Evolutionary conservation across 92 coral and sea anemone species (phyloP).

Genomic region (Palythoa heliodiscus): DNA sequence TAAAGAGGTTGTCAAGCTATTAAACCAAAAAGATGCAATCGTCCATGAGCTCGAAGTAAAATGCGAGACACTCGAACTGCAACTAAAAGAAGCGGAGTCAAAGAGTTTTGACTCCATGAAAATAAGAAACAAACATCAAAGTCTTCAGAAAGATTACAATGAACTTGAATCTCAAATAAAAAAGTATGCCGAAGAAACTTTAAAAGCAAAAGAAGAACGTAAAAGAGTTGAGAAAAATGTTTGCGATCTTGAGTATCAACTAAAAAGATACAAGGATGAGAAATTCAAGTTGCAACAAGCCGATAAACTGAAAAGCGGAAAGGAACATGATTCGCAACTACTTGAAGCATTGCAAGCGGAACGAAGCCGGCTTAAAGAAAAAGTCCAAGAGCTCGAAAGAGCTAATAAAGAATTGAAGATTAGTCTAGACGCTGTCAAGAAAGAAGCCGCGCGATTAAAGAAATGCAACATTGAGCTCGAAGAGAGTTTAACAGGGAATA

Average conservation of each 20-base stretch:
- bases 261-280: neutral
- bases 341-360: conserved; percentile 16
- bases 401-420: conserved; percentile 18
- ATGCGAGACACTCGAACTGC: conserved; percentile 23
- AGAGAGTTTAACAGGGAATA: neutral
- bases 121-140: conserved; percentile 1
- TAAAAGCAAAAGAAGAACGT: conserved; percentile 48
- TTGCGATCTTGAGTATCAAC: neutral
- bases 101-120: neutral
- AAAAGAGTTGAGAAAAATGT: conserved; percentile 19
- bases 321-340: neutral
- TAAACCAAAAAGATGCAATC: conserved; percentile 29
- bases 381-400: conserved; percentile 29
- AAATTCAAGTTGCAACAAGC: neutral
- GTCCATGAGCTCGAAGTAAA: conserved; percentile 28
- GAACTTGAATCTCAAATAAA: conserved; percentile 4
- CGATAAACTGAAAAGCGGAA: neutral
- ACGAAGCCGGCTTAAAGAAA: conserved; percentile 31
- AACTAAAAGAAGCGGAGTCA: conserved; percentile 13
- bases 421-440: conserved; percentile 26
- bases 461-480: conserved; percentile 19
- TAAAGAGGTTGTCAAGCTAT: conserved; percentile 19
- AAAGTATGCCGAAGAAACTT: conserved; percentile 3
- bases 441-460: conserved; percentile 25
- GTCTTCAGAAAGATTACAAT: conserved; percentile 2